Evolutionary conservation across 1,140 invertebrate species (phyloP).

Genomic region (Panagrolaimus sp.): DNA sequence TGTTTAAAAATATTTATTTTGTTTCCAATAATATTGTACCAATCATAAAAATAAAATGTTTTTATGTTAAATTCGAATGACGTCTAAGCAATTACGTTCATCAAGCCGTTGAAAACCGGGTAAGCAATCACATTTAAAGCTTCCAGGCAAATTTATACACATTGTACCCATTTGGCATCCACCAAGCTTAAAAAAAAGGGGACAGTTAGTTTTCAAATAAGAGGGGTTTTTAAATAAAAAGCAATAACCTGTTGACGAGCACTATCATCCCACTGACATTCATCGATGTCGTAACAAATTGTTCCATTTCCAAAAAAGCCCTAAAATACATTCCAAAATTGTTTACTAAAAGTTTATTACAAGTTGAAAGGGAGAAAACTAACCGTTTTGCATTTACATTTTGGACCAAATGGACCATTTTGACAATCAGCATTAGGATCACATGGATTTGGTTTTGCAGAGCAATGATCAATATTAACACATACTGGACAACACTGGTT

Average conservation of each 20-base stretch:
- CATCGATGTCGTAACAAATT: slow-evolving; percentile 46
- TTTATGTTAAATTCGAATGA: slow-evolving; percentile 41
- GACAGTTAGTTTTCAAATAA: neutral
- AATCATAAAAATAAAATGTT: neutral
- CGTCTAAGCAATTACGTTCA: slow-evolving; percentile 43
- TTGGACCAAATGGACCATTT: slow-evolving; percentile 39
- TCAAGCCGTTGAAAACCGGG: slow-evolving; percentile 46
- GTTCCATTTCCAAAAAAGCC: slow-evolving; percentile 51
- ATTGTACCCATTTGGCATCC: slow-evolving; percentile 42
- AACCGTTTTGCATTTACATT: slow-evolving; percentile 45
- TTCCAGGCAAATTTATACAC: slow-evolving; percentile 49
- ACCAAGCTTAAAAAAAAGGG: slow-evolving; percentile 35
- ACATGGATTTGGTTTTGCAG: slow-evolving; percentile 25
- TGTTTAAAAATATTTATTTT: neutral
- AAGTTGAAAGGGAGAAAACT: slow-evolving; percentile 9
- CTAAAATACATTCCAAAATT: slow-evolving; percentile 21
- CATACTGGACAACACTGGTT: slow-evolving; percentile 53
- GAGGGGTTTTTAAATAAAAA: neutral
- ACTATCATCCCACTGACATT: slow-evolving; percentile 44
- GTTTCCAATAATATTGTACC: neutral
- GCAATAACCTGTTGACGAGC: slow-evolving; percentile 40
- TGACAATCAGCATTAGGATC: slow-evolving; percentile 41
- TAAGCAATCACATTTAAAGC: slow-evolving; percentile 51
- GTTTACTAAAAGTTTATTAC: neutral
- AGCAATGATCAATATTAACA: slow-evolving; percentile 42